A percentile compares a stretch with the other conserved stretches of the same genome.
Evolutionary conservation across 1,140 invertebrate species (phyloP).

Genomic region (Dolichoris vasculosae): DNA sequence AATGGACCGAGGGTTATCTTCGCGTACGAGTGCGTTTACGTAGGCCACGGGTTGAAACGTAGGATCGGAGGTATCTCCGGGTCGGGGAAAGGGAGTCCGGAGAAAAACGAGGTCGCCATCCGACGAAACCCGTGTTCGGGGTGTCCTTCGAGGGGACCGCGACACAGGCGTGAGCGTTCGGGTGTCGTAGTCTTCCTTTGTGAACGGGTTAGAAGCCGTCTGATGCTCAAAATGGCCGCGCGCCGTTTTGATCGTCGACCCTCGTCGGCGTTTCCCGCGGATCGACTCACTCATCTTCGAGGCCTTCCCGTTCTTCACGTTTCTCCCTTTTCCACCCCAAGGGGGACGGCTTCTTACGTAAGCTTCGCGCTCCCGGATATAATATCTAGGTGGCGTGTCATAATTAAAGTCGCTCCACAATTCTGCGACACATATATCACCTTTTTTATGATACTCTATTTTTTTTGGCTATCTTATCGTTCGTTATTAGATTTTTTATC

Average conservation of each 20-base stretch:
- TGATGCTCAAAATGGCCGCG: conserved; percentile 42
- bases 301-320: neutral
- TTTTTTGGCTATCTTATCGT: no score
- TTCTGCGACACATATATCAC: no score
- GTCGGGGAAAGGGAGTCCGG: neutral
- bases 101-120: conserved; percentile 49
- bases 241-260: neutral
- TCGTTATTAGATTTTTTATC: no score
- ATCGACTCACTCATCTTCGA: conserved; percentile 9
- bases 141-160: conserved; percentile 1
- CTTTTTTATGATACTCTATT: no score
- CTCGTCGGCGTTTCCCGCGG: neutral
- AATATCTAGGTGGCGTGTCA: conserved; percentile 7
- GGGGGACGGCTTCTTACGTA: conserved; percentile 15
- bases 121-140: conserved; percentile 4
- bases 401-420: no score
- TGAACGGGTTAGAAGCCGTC: neutral
- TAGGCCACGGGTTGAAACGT: neutral
- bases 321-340: no score
- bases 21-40: neutral
- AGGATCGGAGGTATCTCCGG: neutral
- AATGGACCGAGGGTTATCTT: neutral
- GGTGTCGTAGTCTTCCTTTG: neutral
- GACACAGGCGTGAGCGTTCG: neutral
- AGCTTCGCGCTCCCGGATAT: neutral